Percentiles rank a stretch among this genome's conserved stretches.
These are phyloP conservation scores for Grammomys surdaster DNA, from an alignment of 2,113 vertebrate species.

Conservation along the genomic window DNA sequence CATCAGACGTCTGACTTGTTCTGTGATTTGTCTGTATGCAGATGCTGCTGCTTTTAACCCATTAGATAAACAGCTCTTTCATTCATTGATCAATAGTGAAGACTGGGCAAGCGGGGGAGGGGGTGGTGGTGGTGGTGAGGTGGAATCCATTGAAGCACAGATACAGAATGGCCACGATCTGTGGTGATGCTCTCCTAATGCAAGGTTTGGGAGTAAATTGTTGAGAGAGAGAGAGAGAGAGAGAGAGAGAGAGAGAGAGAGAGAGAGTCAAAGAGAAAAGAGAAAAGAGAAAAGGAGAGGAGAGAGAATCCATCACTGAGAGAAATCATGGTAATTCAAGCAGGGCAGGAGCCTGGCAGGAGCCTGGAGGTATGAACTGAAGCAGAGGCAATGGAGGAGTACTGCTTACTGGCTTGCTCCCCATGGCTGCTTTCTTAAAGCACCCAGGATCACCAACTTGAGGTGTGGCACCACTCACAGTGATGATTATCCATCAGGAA, in stretches of 20 bases:
- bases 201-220: conserved; percentile 16
- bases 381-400: background rate
- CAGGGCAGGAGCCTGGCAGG: background rate
- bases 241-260: background rate
- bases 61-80: conserved; percentile 64
- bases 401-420: background rate
- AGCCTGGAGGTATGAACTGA: background rate
- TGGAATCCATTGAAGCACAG: conserved; percentile 40
- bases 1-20: conserved; percentile 62
- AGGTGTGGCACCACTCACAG: background rate
- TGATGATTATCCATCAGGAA: background rate
- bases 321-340: background rate
- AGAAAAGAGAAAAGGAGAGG: background rate
- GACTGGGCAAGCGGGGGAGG: background rate
- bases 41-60: background rate
- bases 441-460: background rate
- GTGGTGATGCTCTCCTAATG: background rate
- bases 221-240: background rate
- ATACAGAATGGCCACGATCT: background rate
- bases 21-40: conserved; percentile 33
- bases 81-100: conserved; percentile 68
- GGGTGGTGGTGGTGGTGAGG: background rate
- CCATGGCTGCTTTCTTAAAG: background rate
- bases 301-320: background rate
- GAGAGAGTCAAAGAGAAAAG: background rate